phyloP scores from a whole-genome alignment of 2,113 vertebrate species.

The Cervus canadensis region DNA sequence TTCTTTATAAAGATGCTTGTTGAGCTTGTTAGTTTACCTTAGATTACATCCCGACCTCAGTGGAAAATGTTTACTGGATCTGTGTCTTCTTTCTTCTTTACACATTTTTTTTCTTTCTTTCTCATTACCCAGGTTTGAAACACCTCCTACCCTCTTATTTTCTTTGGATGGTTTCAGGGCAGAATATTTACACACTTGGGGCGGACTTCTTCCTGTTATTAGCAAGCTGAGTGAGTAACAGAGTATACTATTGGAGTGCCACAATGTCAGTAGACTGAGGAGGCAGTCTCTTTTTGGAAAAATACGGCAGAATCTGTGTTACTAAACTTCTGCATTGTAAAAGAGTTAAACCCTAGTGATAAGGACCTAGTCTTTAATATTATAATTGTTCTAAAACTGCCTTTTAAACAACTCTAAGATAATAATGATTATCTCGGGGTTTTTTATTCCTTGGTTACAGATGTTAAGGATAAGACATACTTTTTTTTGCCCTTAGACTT shows the following conservation, averaged over 20 bases:
- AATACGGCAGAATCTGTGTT: conserved; percentile 46
- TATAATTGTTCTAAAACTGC: neutral
- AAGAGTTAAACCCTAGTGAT: neutral
- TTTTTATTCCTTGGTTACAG: neutral
- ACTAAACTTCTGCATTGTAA: neutral
- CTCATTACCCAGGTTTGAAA: conserved; percentile 86
- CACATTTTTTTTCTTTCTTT: conserved; percentile 40
- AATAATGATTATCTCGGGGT: neutral
- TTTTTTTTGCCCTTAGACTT: neutral
- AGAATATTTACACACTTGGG: conserved; percentile 89
- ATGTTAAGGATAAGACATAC: neutral
- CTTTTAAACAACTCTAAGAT: neutral
- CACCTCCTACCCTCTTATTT: conserved; percentile 90
- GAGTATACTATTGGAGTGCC: conserved; percentile 24
- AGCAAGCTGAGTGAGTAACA: conserved; percentile 92
- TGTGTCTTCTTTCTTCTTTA: conserved; percentile 51
- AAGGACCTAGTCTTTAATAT: neutral
- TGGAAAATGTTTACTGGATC: neutral
- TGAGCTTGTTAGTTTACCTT: neutral
- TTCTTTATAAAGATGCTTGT: neutral
- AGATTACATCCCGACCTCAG: neutral
- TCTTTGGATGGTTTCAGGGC: conserved; percentile 97
- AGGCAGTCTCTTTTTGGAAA: conserved; percentile 46
- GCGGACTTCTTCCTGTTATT: conserved; percentile 88
- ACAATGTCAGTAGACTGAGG: neutral